phyloP scores from a whole-genome alignment of 2,797 vertebrate species.

The Xiphophorus birchmanni region DNA sequence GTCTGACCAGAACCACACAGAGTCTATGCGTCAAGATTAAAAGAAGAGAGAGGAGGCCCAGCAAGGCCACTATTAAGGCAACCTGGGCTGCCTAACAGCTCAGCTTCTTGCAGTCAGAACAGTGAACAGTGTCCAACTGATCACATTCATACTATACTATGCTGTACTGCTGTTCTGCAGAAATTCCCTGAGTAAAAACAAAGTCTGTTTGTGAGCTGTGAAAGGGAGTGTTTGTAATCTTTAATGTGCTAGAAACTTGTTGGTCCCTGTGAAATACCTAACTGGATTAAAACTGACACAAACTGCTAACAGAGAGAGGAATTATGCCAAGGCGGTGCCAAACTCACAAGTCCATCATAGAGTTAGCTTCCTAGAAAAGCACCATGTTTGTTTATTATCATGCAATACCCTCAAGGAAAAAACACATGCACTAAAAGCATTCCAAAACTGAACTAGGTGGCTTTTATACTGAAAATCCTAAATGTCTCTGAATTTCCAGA shows the following conservation, averaged over 20 bases:
- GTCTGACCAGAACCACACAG: not conserved
- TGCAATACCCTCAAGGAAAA: not conserved
- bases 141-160: not conserved
- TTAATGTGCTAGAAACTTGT: slow-evolving; percentile 44
- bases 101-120: not conserved
- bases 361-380: slow-evolving; percentile 28
- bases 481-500: not conserved
- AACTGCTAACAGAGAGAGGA: slow-evolving; percentile 25
- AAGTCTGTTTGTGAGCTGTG: slow-evolving; percentile 9
- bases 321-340: slow-evolving; percentile 26
- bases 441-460: not conserved
- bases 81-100: not conserved
- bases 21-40: not conserved
- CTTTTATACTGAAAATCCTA: not conserved
- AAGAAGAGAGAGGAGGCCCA: not conserved
- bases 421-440: not conserved
- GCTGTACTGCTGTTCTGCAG: not conserved
- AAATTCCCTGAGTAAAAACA: not conserved
- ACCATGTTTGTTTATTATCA: not conserved
- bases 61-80: not conserved
- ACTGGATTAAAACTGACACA: slow-evolving; percentile 67
- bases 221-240: slow-evolving; percentile 13
- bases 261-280: slow-evolving; percentile 78
- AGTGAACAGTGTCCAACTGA: not conserved
- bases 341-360: slow-evolving; percentile 24